Evolutionary conservation across 2,113 vertebrate genomes (phyloP).

Genomic region (Chionomys nivalis): DNA sequence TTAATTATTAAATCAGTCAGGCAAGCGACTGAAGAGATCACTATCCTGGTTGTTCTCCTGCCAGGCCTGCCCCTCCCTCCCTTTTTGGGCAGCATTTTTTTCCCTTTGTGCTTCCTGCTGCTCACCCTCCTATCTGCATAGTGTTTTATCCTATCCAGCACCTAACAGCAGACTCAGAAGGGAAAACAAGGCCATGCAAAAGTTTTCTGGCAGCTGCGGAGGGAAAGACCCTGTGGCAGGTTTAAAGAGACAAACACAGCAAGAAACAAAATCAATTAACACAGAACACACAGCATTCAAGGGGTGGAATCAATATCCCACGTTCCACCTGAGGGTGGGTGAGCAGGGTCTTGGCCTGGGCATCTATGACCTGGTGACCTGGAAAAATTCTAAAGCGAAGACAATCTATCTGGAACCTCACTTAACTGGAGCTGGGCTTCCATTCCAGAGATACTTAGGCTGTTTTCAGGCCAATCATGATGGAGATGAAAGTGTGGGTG

Average conservation of each 20-base stretch:
- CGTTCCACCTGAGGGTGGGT: not conserved
- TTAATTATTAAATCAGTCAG: not conserved
- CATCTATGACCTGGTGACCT: no score
- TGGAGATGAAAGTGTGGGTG: not conserved
- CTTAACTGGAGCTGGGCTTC: not conserved
- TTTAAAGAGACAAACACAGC: not conserved
- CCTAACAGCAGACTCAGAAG: no score
- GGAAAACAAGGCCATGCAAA: not conserved
- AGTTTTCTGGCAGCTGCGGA: not conserved
- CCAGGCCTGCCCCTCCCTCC: not conserved
- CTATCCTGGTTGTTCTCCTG: not conserved
- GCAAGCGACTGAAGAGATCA: not conserved
- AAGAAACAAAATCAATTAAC: not conserved
- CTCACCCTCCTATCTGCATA: not conserved
- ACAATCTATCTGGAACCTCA: not conserved
- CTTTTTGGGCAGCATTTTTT: not conserved
- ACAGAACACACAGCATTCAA: not conserved
- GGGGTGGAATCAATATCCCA: not conserved
- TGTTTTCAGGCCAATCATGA: accelerated
- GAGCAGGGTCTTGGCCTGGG: not conserved
- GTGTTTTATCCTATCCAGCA: no score
- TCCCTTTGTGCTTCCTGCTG: not conserved
- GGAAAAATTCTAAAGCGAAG: not conserved
- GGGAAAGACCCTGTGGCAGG: not conserved
- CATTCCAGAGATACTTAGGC: not conserved